A percentile compares a stretch with the other conserved stretches of the same genome.
Conservation (phyloP, 2,113 vertebrate genomes). For the Dipodomys merriami region DNA sequence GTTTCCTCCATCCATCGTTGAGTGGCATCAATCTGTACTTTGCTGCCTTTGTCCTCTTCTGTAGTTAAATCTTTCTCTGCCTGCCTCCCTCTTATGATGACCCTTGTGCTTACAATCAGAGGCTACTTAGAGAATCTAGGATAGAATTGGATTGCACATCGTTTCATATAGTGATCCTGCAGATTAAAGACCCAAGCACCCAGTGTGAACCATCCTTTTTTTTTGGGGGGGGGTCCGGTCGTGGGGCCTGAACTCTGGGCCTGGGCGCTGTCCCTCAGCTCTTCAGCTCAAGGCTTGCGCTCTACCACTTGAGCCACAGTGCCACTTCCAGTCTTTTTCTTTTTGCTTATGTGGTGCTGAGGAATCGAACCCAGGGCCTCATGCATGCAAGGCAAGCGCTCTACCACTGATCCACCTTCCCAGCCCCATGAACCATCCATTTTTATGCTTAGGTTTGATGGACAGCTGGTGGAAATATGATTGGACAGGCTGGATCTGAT, state of each 20-base stretch:
- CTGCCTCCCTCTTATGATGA: neutral
- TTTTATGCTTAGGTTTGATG: neutral
- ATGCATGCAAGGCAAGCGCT: too few relatives aligned
- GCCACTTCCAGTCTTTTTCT: too few relatives aligned
- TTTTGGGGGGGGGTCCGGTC: too few relatives aligned
- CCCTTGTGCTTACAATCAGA: neutral
- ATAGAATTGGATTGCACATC: neutral
- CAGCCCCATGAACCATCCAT: too few relatives aligned
- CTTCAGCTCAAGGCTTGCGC: too few relatives aligned
- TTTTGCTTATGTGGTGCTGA: too few relatives aligned
- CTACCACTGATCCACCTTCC: too few relatives aligned
- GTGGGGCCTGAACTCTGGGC: too few relatives aligned
- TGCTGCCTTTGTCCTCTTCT: neutral
- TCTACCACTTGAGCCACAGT: too few relatives aligned
- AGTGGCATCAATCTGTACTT: neutral
- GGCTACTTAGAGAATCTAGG: neutral
- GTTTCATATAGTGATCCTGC: neutral
- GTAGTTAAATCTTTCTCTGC: neutral
- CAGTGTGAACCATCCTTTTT: too few relatives aligned
- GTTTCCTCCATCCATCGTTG: neutral
- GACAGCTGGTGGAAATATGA: neutral
- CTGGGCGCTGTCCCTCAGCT: too few relatives aligned
- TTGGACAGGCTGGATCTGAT: neutral
- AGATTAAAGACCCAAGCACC: neutral
- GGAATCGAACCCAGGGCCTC: too few relatives aligned